These are phyloP conservation scores for Coregonus suidteri DNA, from an alignment of 2,797 vertebrate species.

Conservation along the genomic window DNA sequence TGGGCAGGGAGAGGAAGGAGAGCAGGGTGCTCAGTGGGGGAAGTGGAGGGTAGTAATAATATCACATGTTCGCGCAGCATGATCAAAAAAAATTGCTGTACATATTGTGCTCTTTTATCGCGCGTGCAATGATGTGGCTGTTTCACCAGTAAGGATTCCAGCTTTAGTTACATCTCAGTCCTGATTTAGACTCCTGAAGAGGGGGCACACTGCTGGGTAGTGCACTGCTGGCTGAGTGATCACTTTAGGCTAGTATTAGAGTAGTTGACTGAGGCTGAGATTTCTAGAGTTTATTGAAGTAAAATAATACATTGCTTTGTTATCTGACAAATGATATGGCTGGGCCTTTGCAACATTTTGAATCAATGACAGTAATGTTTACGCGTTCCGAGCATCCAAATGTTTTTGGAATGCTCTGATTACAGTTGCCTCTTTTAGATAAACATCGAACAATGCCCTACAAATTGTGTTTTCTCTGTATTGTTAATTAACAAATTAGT, in stretches of 20 bases:
- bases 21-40: slow-evolving; percentile 9
- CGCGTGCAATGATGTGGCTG: too few species aligned
- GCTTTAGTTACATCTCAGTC: slow-evolving; percentile 21
- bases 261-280: background rate
- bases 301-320: background rate
- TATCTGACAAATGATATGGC: background rate
- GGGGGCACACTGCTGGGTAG: slow-evolving; percentile 9
- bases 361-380: background rate
- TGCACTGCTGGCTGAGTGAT: background rate
- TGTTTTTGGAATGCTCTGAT: background rate
- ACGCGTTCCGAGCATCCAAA: background rate
- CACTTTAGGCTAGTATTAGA: background rate
- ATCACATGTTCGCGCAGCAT: too few species aligned
- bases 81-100: too few species aligned
- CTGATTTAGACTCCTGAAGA: slow-evolving; percentile 20
- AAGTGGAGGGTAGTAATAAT: slow-evolving; percentile 31
- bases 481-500: background rate
- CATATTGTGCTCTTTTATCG: too few species aligned
- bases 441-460: background rate
- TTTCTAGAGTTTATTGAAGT: background rate
- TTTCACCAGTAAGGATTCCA: too few species aligned
- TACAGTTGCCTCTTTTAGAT: too few species aligned
- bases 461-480: background rate
- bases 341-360: background rate
- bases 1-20: slow-evolving; percentile 22